Percentiles rank a stretch among this genome's conserved stretches.
phyloP scores from a whole-genome alignment of 2,113 vertebrate genomes.

The Hippocampus comes region DNA sequence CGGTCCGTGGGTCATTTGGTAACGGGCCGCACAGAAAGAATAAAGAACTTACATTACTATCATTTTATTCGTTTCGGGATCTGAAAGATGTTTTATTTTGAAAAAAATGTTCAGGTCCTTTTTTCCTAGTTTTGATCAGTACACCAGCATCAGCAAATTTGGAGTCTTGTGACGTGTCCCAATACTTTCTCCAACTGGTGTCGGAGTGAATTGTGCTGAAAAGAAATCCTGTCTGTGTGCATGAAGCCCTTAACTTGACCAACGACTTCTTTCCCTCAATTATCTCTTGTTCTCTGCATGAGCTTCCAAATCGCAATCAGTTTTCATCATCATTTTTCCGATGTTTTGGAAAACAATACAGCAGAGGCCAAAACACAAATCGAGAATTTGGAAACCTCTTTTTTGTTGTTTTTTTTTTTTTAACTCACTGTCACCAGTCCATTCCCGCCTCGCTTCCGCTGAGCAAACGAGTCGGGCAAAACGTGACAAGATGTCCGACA shows the following conservation, averaged over 20 bases:
- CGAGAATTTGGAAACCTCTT: neutral
- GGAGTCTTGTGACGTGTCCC: neutral
- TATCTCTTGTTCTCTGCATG: neutral
- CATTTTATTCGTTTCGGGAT: no score
- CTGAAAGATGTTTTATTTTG: no score
- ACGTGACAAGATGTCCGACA: slow-evolving; percentile 22
- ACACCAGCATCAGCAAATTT: neutral
- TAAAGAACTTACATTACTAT: no score
- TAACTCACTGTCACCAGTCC: neutral
- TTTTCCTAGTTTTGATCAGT: neutral
- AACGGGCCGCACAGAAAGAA: no score
- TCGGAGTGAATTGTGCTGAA: neutral
- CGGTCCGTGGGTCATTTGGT: no score
- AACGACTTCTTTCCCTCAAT: neutral
- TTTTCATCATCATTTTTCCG: neutral
- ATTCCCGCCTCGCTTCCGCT: neutral
- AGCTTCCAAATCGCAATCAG: neutral
- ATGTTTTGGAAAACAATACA: neutral
- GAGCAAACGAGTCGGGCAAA: neutral
- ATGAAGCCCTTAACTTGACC: neutral
- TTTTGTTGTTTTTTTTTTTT: neutral
- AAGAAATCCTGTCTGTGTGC: neutral
- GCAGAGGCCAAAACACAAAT: neutral
- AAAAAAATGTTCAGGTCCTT: no score
- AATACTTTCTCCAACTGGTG: neutral